phyloP scores from a whole-genome alignment of 2,113 vertebrate species.

The Laterallus jamaicensis region DNA sequence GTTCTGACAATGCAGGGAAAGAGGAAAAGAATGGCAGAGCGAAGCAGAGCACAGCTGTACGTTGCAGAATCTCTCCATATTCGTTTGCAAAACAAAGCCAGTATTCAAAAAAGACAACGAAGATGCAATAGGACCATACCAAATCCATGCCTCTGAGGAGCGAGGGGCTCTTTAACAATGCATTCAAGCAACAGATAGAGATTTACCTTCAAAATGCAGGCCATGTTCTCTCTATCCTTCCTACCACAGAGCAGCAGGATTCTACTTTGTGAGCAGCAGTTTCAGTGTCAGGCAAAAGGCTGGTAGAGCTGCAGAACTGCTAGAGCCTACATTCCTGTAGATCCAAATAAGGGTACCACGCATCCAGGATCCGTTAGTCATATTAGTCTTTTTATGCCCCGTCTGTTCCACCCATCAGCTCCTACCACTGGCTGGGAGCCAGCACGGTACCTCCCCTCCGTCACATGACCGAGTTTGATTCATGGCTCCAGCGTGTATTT shows the following conservation, averaged over 20 bases:
- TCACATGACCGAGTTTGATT: slow-evolving; percentile 69
- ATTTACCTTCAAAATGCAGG: slow-evolving; percentile 83
- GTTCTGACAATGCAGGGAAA: slow-evolving; percentile 61
- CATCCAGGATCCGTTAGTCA: slow-evolving; percentile 64
- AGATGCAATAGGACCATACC: slow-evolving; percentile 64
- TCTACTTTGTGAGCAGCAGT: slow-evolving; percentile 68
- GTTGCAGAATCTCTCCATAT: slow-evolving; percentile 65
- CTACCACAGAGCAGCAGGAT: slow-evolving; percentile 65
- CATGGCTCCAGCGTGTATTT: slow-evolving; percentile 23
- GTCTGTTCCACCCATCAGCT: slow-evolving; percentile 70
- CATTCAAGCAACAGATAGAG: slow-evolving; percentile 70
- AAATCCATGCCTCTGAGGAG: slow-evolving; percentile 56
- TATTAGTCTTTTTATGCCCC: slow-evolving; percentile 55
- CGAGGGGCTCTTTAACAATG: slow-evolving; percentile 53
- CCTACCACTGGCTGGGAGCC: slow-evolving; percentile 69
- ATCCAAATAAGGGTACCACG: slow-evolving; percentile 60
- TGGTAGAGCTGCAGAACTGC: slow-evolving; percentile 61
- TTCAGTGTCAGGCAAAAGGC: slow-evolving; percentile 56
- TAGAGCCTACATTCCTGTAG: slow-evolving; percentile 69
- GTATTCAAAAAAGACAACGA: slow-evolving; percentile 54
- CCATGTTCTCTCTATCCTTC: slow-evolving; percentile 77
- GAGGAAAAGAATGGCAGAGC: slow-evolving; percentile 61
- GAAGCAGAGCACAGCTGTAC: slow-evolving; percentile 53
- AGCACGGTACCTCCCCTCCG: slow-evolving; percentile 58
- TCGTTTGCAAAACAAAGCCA: slow-evolving; percentile 56